phyloP scores from a whole-genome alignment of 2,888 invertebrate species.

The Conchocele bisecta region DNA sequence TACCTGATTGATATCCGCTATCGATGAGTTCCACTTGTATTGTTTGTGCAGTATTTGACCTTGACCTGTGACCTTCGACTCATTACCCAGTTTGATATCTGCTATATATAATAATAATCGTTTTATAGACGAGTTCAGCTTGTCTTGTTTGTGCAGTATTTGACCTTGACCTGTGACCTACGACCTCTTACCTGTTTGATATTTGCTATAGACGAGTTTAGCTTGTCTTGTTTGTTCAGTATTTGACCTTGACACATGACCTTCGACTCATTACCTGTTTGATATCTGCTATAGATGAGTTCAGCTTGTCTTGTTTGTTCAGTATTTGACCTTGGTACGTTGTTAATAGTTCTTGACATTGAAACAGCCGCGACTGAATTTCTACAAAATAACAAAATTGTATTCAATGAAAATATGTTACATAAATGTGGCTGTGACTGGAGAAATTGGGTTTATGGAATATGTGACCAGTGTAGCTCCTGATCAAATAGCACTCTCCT shows the following conservation, averaged over 20 bases:
- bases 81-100: no score
- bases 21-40: no score
- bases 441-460: no score
- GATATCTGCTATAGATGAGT: constrained; percentile 33
- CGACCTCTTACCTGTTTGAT: constrained; percentile 33
- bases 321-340: constrained; percentile 67
- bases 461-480: no score
- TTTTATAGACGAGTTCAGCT: background rate
- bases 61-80: no score
- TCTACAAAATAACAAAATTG: no score
- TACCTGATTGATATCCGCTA: no score
- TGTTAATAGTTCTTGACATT: constrained; percentile 69
- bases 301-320: constrained; percentile 55
- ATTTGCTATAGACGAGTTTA: constrained; percentile 36
- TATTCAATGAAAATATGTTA: no score
- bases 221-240: constrained; percentile 55
- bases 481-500: no score
- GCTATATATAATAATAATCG: no score
- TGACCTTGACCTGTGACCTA: background rate
- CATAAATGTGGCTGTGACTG: no score
- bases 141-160: background rate
- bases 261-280: constrained; percentile 24
- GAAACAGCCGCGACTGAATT: constrained; percentile 66
- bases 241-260: constrained; percentile 35
- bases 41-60: no score